Base-by-base conservation (phyloP, 2,113 vertebrate genomes). In the Pteronura brasiliensis region DNA sequence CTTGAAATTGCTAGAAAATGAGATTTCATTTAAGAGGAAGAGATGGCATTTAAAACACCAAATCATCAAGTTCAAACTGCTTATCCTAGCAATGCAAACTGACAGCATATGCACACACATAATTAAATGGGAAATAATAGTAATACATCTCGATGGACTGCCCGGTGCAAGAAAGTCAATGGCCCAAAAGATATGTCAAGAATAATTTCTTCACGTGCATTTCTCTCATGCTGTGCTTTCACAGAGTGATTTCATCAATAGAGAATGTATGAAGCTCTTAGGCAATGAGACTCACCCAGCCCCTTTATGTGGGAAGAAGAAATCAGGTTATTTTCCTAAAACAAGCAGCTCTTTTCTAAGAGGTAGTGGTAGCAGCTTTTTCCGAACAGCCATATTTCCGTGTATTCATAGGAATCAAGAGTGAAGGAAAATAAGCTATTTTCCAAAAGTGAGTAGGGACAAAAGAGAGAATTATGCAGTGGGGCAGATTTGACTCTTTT, bases 41-140 rank as follows among this genome's bases (percentile, higher is more conserved):
- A 47, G 91, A 90, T 21, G 23, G 94, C 77, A 98, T 95, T 98
- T 98, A 21, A 97, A 97, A 65, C 87, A 71, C 71, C 72, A 95
- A 97, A 81, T 95, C 97, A 97, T 97, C 90, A 76, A 96, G 96
- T 93, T 98, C 94, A 67, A 98, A 98, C 47, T 96, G 90, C 96
- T 98, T 97, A 97, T 97, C 96, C 74, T 72, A 87, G 90, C 97
- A 98, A 98, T 98, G 97, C 93, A 97, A 98, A 98, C 94, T 96
- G 98, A 98, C 98, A 98, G 97, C 97, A 98, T 88, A 96, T 96
- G 95, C 94, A 97, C 90, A 95, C 61, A 94, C 65, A 97, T 96
- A 97, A 98, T 98, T 98, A 98, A 97, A 98, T 76, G 96, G 71
- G 91, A 98, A 98, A 97, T 96, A 98, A 98, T 97, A 97, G 98